These are phyloP conservation scores for Gadus macrocephalus DNA, from an alignment of 2,113 vertebrate genomes.

Conservation along the genomic window DNA sequence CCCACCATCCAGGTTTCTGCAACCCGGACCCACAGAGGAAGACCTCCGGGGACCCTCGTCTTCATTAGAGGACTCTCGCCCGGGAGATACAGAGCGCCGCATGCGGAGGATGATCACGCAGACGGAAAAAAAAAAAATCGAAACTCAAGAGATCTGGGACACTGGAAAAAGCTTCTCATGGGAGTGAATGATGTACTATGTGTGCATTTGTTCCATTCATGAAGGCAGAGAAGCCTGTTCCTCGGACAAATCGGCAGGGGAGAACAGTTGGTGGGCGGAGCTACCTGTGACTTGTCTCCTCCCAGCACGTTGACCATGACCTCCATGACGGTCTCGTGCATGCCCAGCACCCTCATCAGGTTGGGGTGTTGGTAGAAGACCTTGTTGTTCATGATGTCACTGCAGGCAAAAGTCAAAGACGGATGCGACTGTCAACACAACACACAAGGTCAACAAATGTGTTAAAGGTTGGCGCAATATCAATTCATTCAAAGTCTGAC, in stretches of 20 bases:
- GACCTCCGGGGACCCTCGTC: slow-evolving; percentile 22
- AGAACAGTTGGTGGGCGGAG: background rate
- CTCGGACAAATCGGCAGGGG: no score
- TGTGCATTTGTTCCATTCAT: no score
- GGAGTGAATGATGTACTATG: no score
- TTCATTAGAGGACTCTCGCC: slow-evolving; percentile 30
- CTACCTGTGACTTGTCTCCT: slow-evolving; percentile 90
- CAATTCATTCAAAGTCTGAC: no score
- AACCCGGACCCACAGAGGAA: slow-evolving; percentile 9
- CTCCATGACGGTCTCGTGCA: slow-evolving; percentile 99
- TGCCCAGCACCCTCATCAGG: slow-evolving; percentile 95
- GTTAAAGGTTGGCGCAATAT: no score
- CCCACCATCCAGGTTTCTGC: background rate
- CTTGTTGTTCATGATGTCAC: slow-evolving; percentile 99
- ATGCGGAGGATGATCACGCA: background rate
- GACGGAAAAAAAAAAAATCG: background rate
- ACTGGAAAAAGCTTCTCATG: no score
- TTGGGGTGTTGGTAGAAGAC: slow-evolving; percentile 99
- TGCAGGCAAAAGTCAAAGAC: slow-evolving; percentile 45
- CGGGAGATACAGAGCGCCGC: no score
- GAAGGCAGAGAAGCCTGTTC: no score
- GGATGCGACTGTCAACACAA: no score
- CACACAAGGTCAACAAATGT: no score
- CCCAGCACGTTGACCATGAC: slow-evolving; percentile 98
- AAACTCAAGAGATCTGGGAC: no score